A percentile compares a stretch with the other conserved stretches of the same genome.
Evolutionary conservation across 2,888 invertebrate genomes (phyloP).

Genomic region (Drosophila multiciliata): DNA sequence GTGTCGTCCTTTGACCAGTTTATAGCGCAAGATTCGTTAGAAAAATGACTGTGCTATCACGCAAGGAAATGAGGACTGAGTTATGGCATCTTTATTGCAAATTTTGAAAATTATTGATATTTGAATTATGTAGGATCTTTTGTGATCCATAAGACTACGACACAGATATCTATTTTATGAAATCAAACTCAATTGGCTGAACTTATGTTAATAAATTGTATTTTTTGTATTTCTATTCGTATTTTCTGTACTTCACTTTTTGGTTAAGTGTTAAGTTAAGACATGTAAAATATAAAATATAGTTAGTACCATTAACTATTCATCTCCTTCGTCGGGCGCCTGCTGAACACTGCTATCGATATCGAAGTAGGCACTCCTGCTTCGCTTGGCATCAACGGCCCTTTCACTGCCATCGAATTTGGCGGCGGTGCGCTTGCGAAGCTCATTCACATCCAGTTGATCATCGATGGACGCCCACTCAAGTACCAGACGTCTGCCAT

Average conservation of each 20-base stretch:
- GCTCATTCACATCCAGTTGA: constrained; percentile 90
- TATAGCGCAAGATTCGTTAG: neutral
- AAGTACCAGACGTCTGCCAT: constrained; percentile 96
- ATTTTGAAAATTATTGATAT: neutral
- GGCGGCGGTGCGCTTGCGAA: constrained; percentile 94
- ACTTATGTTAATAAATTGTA: constrained; percentile 19
- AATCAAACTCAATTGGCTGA: neutral
- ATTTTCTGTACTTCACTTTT: constrained; percentile 16
- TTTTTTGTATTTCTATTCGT: neutral
- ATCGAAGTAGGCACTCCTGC: constrained; percentile 85
- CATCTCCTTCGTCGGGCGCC: constrained; percentile 56
- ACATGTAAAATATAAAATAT: neutral
- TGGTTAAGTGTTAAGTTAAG: too few relatives aligned
- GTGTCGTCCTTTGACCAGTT: neutral
- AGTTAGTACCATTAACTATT: constrained; percentile 27
- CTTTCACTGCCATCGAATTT: constrained; percentile 85
- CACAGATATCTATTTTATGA: neutral
- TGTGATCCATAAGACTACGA: neutral
- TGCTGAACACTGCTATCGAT: constrained; percentile 51
- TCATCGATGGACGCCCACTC: constrained; percentile 92
- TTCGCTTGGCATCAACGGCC: constrained; percentile 80
- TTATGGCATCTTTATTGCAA: neutral
- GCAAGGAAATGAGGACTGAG: neutral
- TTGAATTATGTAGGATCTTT: neutral
- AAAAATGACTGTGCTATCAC: neutral